phyloP scores from a whole-genome alignment of 2,797 vertebrate species.

The Manis crassicaudata region DNA sequence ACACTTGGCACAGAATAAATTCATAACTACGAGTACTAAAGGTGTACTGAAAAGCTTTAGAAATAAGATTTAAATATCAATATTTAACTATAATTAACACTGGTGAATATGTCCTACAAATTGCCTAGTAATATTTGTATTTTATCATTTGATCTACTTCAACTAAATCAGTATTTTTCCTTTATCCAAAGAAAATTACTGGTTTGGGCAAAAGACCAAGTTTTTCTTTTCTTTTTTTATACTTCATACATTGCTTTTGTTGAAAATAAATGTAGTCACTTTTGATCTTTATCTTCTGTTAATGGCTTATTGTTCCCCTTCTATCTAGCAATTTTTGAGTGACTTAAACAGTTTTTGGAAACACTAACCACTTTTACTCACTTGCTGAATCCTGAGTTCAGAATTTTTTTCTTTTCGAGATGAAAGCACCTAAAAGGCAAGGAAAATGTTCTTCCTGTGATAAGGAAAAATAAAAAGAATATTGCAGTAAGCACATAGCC shows the following conservation, averaged over 20 bases:
- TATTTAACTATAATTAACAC: slow-evolving; percentile 2
- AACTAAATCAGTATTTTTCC: slow-evolving; percentile 33
- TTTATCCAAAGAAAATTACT: neutral
- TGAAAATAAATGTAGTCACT: slow-evolving; percentile 37
- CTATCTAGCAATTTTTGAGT: neutral
- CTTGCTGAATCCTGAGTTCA: slow-evolving; percentile 73
- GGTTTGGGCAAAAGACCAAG: neutral
- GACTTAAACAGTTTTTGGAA: slow-evolving; percentile 43
- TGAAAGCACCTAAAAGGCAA: slow-evolving; percentile 69
- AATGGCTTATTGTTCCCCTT: neutral
- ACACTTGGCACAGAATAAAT: neutral
- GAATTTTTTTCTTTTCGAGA: slow-evolving; percentile 65
- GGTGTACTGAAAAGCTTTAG: neutral
- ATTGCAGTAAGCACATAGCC: slow-evolving; percentile 25
- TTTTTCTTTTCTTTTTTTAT: neutral
- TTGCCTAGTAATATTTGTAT: neutral
- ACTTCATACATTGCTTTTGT: neutral
- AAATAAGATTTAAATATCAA: neutral
- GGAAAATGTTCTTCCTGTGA: slow-evolving; percentile 60
- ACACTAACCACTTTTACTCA: slow-evolving; percentile 64
- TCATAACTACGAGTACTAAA: neutral
- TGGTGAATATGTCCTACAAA: neutral
- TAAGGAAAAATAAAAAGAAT: slow-evolving; percentile 58
- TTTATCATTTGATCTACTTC: slow-evolving; percentile 5
- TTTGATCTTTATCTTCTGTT: slow-evolving; percentile 30